Conservation (phyloP, 30 jellyfish, hydroid and myxozoan species). For the Cassiopea andromeda region DNA sequence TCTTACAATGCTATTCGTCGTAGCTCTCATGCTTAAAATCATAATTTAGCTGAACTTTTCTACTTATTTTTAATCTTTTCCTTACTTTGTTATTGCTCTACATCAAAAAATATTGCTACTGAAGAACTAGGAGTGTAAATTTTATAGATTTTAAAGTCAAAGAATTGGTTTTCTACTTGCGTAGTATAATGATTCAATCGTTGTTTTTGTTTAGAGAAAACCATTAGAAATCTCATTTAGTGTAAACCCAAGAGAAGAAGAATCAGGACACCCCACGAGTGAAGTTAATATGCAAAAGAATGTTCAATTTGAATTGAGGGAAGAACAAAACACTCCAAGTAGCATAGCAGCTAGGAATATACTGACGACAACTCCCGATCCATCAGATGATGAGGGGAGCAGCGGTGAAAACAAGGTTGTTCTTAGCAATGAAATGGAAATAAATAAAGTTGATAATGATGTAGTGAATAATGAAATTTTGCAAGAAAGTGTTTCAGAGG, state of each 20-base stretch:
- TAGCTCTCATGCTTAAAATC: no score
- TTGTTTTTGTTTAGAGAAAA: constrained; percentile 54
- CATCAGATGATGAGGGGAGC: constrained; percentile 65
- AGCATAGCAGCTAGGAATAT: constrained; percentile 59
- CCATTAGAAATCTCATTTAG: constrained; percentile 89
- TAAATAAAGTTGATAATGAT: constrained; percentile 31
- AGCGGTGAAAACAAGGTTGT: constrained; percentile 7
- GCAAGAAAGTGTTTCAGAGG: constrained; percentile 25
- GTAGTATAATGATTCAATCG: no score
- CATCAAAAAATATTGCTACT: no score
- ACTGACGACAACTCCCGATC: constrained; percentile 67
- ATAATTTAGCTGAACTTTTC: no score
- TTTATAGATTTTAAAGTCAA: no score
- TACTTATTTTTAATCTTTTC: no score
- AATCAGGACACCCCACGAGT: background rate
- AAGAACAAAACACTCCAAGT: constrained; percentile 52
- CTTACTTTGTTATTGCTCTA: no score
- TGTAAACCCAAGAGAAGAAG: constrained; percentile 74
- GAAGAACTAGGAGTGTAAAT: no score
- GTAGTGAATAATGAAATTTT: background rate
- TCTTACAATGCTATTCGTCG: no score
- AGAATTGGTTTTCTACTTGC: no score
- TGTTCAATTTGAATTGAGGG: constrained; percentile 29
- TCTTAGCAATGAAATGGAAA: constrained; percentile 44
- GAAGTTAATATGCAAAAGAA: background rate